A percentile compares a stretch with the other conserved stretches of the same genome.
Evolutionary conservation across 2,888 invertebrate genomes (phyloP).

Genomic region (Pteria penguin): DNA sequence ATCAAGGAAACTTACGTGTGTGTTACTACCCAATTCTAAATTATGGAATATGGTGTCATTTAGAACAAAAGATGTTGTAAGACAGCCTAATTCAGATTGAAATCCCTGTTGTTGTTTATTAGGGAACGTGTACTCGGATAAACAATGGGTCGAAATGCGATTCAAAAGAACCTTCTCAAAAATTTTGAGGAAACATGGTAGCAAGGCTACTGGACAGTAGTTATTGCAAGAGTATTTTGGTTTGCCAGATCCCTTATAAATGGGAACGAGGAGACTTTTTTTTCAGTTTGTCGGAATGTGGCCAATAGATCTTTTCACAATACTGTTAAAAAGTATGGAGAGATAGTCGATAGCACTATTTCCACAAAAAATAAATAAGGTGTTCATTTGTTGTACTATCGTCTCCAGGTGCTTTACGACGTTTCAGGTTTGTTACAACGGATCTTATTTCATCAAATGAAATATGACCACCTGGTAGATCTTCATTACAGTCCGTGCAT

Average conservation of each 20-base stretch:
- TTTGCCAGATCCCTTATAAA: background rate
- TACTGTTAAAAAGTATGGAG: background rate
- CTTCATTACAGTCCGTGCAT: background rate
- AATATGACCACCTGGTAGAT: background rate
- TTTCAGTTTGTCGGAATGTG: background rate
- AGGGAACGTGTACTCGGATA: background rate
- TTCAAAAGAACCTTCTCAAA: background rate
- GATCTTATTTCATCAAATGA: background rate
- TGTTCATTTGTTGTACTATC: background rate
- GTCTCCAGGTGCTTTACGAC: background rate
- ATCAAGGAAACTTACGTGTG: slow-evolving; percentile 20
- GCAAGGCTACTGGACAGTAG: background rate
- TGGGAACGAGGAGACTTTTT: background rate
- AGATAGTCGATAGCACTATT: background rate
- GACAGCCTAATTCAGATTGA: background rate
- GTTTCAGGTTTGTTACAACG: background rate
- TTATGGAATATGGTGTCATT: slow-evolving; percentile 21
- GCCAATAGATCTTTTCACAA: background rate
- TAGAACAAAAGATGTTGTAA: slow-evolving; percentile 22
- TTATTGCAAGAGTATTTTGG: slow-evolving; percentile 2
- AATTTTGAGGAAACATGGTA: slow-evolving; percentile 1
- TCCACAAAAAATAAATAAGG: background rate
- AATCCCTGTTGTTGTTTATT: slow-evolving; percentile 5
- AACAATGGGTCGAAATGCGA: background rate
- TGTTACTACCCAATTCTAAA: slow-evolving; percentile 12